Conservation (phyloP, 2,113 vertebrate species). For the Ptilonorhynchus violaceus region DNA sequence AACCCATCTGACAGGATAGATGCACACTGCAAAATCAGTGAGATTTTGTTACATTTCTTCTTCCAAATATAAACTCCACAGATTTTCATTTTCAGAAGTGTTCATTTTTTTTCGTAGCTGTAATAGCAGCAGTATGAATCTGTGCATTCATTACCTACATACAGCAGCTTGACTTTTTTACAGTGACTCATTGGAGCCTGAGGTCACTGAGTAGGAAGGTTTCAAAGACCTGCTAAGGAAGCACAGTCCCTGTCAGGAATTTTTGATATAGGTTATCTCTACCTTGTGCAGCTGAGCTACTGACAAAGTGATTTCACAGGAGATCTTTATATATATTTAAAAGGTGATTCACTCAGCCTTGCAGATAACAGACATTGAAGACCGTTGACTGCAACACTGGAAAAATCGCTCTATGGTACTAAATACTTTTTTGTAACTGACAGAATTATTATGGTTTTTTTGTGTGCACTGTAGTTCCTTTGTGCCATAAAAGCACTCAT, state of each 20-base stretch:
- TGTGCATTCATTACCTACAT: conserved; percentile 39
- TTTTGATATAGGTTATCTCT: conserved; percentile 55
- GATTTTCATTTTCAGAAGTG: background rate
- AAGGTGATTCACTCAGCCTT: conserved; percentile 42
- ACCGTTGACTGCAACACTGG: background rate
- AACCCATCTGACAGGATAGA: background rate
- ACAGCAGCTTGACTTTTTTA: conserved; percentile 17
- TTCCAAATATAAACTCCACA: conserved; percentile 25
- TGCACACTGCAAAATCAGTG: background rate
- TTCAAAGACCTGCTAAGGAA: conserved; percentile 26
- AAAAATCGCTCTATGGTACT: conserved; percentile 13
- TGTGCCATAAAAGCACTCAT: conserved; percentile 25
- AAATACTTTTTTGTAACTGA: conserved; percentile 20
- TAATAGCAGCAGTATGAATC: background rate
- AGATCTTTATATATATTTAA: conserved; percentile 59
- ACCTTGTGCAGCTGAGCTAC: conserved; percentile 21
- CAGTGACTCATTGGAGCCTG: conserved; percentile 33
- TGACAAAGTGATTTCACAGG: conserved; percentile 52
- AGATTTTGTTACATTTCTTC: conserved; percentile 4
- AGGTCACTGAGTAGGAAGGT: conserved; percentile 46
- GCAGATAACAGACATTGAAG: conserved; percentile 33
- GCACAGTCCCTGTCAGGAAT: conserved; percentile 43
- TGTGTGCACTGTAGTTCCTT: background rate
- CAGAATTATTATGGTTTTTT: background rate
- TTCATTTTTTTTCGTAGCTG: background rate